A percentile compares a stretch with the other conserved stretches of the same genome.
These are phyloP conservation scores for Perca fluviatilis DNA, from an alignment of 2,113 vertebrate species.

Conservation along the genomic window DNA sequence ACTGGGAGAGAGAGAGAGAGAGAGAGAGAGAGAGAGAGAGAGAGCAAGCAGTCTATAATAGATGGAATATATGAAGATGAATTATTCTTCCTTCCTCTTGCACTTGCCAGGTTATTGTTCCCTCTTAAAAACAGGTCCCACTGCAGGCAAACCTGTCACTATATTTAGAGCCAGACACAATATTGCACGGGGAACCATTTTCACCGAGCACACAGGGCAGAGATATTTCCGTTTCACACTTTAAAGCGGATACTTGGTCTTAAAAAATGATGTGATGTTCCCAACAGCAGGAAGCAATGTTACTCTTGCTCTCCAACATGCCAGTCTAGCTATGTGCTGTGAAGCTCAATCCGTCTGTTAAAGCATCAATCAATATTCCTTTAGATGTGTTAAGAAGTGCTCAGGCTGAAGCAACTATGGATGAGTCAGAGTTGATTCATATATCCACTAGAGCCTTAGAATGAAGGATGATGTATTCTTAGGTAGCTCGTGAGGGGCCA, in stretches of 20 bases:
- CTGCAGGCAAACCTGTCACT: slow-evolving; percentile 69
- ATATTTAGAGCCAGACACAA: slow-evolving; percentile 70
- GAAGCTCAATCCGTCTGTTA: slow-evolving; percentile 63
- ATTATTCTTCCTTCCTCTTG: slow-evolving; percentile 40
- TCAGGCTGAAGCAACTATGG: slow-evolving; percentile 59
- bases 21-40: slow-evolving; percentile 1
- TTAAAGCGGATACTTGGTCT: slow-evolving; percentile 55
- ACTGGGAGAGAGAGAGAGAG: slow-evolving; percentile 16
- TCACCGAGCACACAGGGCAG: slow-evolving; percentile 30
- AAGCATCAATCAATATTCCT: slow-evolving; percentile 73
- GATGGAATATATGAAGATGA: slow-evolving; percentile 54
- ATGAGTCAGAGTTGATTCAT: slow-evolving; percentile 66
- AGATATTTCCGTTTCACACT: slow-evolving; percentile 39
- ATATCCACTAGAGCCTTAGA: slow-evolving; percentile 45
- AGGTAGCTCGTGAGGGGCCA: slow-evolving; percentile 38
- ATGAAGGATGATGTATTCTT: slow-evolving; percentile 55
- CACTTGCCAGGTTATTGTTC: slow-evolving; percentile 69
- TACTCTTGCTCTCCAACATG: slow-evolving; percentile 49
- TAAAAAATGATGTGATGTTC: slow-evolving; percentile 59
- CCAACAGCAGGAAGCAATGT: slow-evolving; percentile 53
- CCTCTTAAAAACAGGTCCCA: slow-evolving; percentile 57
- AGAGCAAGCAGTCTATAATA: slow-evolving; percentile 6
- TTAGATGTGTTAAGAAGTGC: slow-evolving; percentile 71
- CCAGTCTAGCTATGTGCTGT: slow-evolving; percentile 52
- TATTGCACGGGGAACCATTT: slow-evolving; percentile 37